A percentile compares a stretch with the other conserved stretches of the same genome.
Evolutionary conservation across 2,797 vertebrate genomes (phyloP).

Genomic region (Melanotaenia nigrans): DNA sequence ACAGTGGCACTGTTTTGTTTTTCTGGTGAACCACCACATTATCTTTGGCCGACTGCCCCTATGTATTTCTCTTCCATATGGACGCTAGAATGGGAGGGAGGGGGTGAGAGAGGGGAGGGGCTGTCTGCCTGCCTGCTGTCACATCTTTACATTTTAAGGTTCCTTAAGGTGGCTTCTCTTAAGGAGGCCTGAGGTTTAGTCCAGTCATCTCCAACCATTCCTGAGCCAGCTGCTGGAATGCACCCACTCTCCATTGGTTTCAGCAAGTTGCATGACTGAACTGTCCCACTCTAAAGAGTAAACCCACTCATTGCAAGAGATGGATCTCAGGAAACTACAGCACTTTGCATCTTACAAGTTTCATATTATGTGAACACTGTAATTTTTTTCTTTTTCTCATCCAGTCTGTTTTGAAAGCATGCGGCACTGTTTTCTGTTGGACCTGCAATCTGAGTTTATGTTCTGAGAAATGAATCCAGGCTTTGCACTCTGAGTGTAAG

Average conservation of each 20-base stretch:
- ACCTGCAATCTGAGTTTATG: conserved; percentile 69
- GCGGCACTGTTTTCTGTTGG: conserved; percentile 72
- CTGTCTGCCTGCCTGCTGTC: conserved; percentile 59
- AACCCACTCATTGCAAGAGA: background rate
- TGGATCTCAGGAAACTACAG: conserved; percentile 11
- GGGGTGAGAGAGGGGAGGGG: conserved; percentile 20
- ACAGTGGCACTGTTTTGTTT: conserved; percentile 64
- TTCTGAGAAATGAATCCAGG: conserved; percentile 30
- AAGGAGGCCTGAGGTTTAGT: conserved; percentile 58
- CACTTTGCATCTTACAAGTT: conserved; percentile 36
- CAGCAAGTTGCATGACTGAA: conserved; percentile 52
- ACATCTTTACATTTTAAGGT: conserved; percentile 44
- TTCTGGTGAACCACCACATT: conserved; percentile 57
- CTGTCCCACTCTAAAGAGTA: conserved; percentile 19
- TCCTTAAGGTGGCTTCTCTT: conserved; percentile 64
- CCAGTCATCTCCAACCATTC: conserved; percentile 42
- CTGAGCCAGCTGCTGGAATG: conserved; percentile 37
- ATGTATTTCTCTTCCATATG: conserved; percentile 86
- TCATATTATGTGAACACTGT: conserved; percentile 22
- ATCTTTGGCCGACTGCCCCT: conserved; percentile 41
- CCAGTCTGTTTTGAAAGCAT: conserved; percentile 56
- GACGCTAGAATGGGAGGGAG: conserved; percentile 61
- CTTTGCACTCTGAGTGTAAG: conserved; percentile 37
- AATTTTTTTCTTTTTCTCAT: conserved; percentile 31
- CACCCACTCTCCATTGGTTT: conserved; percentile 32